phyloP scores from a whole-genome alignment of 2,888 invertebrate species.

The Ophioninae sp. region DNA sequence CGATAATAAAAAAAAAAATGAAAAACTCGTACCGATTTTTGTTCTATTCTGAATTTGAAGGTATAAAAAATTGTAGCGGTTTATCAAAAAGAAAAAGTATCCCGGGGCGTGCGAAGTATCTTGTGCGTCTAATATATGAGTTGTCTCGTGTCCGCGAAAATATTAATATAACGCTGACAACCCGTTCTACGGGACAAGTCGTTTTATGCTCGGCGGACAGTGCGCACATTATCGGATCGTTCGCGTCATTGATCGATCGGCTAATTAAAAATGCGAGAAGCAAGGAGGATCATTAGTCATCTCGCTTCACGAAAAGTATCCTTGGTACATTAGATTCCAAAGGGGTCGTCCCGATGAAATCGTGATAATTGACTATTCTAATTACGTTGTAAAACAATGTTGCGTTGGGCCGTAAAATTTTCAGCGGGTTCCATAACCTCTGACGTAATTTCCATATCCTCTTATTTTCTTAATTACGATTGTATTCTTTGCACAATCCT shows the following conservation, averaged over 20 bases:
- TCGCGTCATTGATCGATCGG: slow-evolving; percentile 25
- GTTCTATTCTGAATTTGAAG: neutral
- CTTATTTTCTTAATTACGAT: too few species aligned
- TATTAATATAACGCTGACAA: slow-evolving; percentile 34
- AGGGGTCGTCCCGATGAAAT: neutral
- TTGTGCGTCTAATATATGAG: neutral
- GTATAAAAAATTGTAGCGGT: neutral
- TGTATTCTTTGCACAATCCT: too few species aligned
- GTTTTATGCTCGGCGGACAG: slow-evolving; percentile 4
- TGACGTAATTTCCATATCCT: too few species aligned
- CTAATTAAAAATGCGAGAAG: slow-evolving; percentile 28
- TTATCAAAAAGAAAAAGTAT: neutral
- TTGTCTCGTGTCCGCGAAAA: neutral
- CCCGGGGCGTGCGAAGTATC: neutral
- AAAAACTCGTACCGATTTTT: neutral
- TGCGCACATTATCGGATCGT: slow-evolving; percentile 25
- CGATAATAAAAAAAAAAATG: neutral
- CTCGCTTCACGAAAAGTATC: neutral
- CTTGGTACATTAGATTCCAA: neutral
- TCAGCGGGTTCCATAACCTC: neutral
- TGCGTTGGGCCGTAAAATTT: neutral
- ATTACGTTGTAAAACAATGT: neutral
- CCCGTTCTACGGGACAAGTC: slow-evolving; percentile 26
- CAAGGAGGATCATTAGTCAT: slow-evolving; percentile 11
- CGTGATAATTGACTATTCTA: neutral